A percentile compares a stretch with the other conserved stretches of the same genome.
These are phyloP conservation scores for Sebastes fasciatus DNA, from an alignment of 2,113 vertebrate species.

Conservation along the genomic window DNA sequence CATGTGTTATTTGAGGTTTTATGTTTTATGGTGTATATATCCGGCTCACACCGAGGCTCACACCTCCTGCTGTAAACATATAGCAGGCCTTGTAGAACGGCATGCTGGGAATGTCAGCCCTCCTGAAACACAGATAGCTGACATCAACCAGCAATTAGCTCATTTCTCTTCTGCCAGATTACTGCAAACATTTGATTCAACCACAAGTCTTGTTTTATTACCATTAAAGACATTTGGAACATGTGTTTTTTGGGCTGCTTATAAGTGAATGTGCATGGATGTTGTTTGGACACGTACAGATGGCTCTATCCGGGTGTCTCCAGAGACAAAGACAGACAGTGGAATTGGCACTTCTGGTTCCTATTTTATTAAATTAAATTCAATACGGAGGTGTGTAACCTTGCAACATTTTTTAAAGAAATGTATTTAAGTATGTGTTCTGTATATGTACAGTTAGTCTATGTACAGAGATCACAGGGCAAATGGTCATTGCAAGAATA, in stretches of 20 bases:
- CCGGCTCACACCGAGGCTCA: background rate
- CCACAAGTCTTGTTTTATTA: background rate
- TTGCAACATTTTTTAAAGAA: too few relatives aligned
- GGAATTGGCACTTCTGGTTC: background rate
- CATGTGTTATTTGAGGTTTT: constrained; percentile 20
- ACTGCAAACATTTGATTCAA: background rate
- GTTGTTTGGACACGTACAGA: background rate
- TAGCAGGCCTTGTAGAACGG: background rate
- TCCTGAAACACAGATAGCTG: background rate
- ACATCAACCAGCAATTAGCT: background rate
- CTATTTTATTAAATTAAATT: too few relatives aligned
- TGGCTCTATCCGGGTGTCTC: too few relatives aligned
- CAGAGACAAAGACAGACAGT: background rate
- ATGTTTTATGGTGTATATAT: constrained; percentile 6
- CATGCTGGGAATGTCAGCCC: constrained; percentile 16
- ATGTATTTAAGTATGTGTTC: too few relatives aligned
- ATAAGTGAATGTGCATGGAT: background rate
- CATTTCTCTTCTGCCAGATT: background rate
- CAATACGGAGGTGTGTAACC: too few relatives aligned
- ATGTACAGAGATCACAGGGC: too few relatives aligned
- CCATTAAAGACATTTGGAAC: background rate
- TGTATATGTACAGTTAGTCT: too few relatives aligned
- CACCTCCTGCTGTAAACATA: background rate
- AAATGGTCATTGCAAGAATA: too few relatives aligned
- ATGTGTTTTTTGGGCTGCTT: background rate